These are phyloP conservation scores for Hephaestus fuliginosus DNA, from an alignment of 2,797 vertebrate species.

Conservation along the genomic window DNA sequence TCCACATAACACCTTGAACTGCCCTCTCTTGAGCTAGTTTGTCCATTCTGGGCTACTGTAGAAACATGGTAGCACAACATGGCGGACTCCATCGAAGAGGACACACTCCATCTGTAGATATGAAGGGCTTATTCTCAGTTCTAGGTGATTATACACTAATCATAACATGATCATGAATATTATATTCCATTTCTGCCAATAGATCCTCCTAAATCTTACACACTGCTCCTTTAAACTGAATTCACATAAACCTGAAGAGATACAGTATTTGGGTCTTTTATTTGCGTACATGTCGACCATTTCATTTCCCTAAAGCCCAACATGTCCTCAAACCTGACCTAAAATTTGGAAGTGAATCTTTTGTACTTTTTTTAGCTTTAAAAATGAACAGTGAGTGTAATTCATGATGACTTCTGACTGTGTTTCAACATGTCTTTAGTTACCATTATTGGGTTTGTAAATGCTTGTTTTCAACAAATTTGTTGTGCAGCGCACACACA, in stretches of 20 bases:
- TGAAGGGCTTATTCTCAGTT: too few species aligned
- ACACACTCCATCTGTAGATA: too few species aligned
- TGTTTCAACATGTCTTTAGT: neutral
- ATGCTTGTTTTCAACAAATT: constrained; percentile 18
- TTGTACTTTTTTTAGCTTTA: neutral
- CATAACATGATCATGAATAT: too few species aligned
- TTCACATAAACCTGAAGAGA: neutral
- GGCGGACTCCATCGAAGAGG: too few species aligned
- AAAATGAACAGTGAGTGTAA: neutral
- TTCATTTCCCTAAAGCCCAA: neutral
- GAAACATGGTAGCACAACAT: too few species aligned
- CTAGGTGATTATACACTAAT: too few species aligned
- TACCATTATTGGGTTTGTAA: neutral
- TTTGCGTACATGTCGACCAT: neutral
- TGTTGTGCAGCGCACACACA: neutral
- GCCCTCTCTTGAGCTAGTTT: too few species aligned
- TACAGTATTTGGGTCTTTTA: neutral
- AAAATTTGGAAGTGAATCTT: neutral
- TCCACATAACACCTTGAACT: too few species aligned
- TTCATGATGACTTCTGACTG: neutral
- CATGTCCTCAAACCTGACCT: neutral
- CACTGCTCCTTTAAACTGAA: neutral
- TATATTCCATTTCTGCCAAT: too few species aligned
- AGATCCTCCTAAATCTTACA: too few species aligned
- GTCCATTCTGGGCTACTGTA: too few species aligned